Evolutionary conservation across 2,888 invertebrate species (phyloP), one percentile per base, ranked within the genome.

Genomic region (Eupeodes latifasciatus): DNA sequence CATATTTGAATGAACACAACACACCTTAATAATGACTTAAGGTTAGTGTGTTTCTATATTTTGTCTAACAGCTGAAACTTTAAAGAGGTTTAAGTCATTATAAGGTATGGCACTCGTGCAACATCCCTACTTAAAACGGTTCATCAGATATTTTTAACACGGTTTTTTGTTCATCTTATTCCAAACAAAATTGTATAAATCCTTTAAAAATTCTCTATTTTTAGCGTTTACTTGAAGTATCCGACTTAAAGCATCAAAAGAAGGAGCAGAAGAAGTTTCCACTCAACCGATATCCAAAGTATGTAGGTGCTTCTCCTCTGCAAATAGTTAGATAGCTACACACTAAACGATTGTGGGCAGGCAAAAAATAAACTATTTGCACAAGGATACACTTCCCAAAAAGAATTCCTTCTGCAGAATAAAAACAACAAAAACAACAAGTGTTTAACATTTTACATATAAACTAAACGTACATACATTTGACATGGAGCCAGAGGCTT

Each of bases 401-500:
- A 59, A 72, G 44, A n/a, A 27, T 57, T 44, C 27, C 71, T 40
- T 2, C 36, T 36, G 36, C 16, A 9, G 27, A 66, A 66, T 44
- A 40, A 55, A 2, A 36, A 11, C n/a, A 64, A 40, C 36, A 61
- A 16, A 10, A 62, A 36, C 9, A 61, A 9, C 47, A 14, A 27
- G 14, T 51, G 27, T 0, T 27, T 59, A 10, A 59, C 44, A 44
- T 72, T 47, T 55, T 40, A 55, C 69, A 44, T 67, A 34, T 55
- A 4, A 10, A 19, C 1, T 11, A 27, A 5, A 10, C 36, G 11
- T 14, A 53, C 69, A 59, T 34, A 12, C 44, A 57, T 44, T 57
- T 72, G 57, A 72, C 72, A 72, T 47, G 53, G n/a, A 57, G 53
- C 72, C 72, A 40, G n/a, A 72, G 59, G 72, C 59, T 47, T 27